A percentile compares a stretch with the other conserved stretches of the same genome.
These are phyloP conservation scores for Allophyes oxyacanthae DNA, from an alignment of 2,888 invertebrate genomes.

Conservation along the genomic window DNA sequence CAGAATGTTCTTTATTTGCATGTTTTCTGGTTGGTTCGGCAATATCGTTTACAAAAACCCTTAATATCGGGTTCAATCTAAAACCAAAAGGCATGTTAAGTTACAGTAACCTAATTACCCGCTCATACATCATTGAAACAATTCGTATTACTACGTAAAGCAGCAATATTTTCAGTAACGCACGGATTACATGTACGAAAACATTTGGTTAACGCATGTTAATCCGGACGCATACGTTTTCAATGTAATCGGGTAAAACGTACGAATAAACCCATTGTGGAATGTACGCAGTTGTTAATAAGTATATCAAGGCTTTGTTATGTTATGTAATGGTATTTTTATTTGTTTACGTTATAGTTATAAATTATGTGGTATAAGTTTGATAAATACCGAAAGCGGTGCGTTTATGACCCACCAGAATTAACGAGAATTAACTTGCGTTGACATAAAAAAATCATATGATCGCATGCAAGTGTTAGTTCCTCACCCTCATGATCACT, in stretches of 20 bases:
- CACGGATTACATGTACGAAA: conserved; percentile 32
- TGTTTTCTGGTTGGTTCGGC: too few relatives aligned
- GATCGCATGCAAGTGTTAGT: too few relatives aligned
- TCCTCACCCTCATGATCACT: too few relatives aligned
- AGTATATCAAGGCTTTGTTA: conserved; percentile 26
- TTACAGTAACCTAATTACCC: conserved; percentile 25
- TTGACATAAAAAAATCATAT: too few relatives aligned
- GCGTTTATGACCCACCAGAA: too few relatives aligned
- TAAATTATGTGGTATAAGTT: neutral
- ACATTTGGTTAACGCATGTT: conserved; percentile 46
- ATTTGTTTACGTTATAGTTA: conserved; percentile 2
- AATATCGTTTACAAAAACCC: too few relatives aligned
- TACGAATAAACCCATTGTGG: conserved; percentile 47
- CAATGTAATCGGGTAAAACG: conserved; percentile 48
- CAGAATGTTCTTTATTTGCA: too few relatives aligned
- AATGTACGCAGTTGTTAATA: conserved; percentile 39
- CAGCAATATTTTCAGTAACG: conserved; percentile 33
- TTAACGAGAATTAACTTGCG: too few relatives aligned
- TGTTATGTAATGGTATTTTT: conserved; percentile 23
- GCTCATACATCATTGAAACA: conserved; percentile 19
- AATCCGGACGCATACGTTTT: conserved; percentile 52
- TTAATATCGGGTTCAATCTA: too few relatives aligned
- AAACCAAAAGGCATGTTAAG: neutral
- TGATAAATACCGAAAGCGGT: neutral
- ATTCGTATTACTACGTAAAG: conserved; percentile 13